Base-by-base conservation (phyloP, 2,888 invertebrate genomes). In the Lottia gigantea region DNA sequence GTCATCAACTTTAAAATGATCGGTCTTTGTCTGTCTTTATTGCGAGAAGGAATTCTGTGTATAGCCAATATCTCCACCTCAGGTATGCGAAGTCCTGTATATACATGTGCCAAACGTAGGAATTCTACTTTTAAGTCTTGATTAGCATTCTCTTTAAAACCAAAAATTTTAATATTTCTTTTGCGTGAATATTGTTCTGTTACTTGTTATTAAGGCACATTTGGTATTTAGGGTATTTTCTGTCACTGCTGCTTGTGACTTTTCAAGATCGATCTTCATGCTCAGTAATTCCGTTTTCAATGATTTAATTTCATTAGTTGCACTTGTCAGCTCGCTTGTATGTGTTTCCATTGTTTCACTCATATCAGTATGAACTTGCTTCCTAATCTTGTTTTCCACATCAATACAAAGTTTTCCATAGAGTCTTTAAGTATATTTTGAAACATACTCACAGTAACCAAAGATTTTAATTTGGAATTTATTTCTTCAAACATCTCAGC, bases 161-260 rank as follows among this genome's bases (percentile, higher is more conserved):
- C 49, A 49, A n/a, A 49, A 0, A 49, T 49, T 49, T 49, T 49
- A 7, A 49, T 49, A 49, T 49, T 49, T 49, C 31, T 49, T 49
- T 49, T 49, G 16, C 49, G 49, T n/a, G 49, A 49, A 49, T 49
- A 49, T 49, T 49, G 49, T 19, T 49, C n/a, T 49, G 49, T 19
- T 15, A n/a, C n/a, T 19, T n/a, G 19, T 16, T 49, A 49, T 49
- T 6, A 49, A 15, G 19, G 49, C 49, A n/a, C n/a, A 15, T 49
- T 49, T 49, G 16, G 15, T 49, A n/a, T 16, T 19, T 6, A 49
- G 19, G 19, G 49, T 6, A 49, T 49, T 49, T 49, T 19, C 49
- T 12, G 6, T 15, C 19, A n/a, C 49, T 49, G 19, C 16, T 16
- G n/a, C 19, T 19, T 49, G 16, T n/a, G n/a, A 49, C 6, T 49